A percentile compares a stretch with the other conserved stretches of the same genome.
phyloP scores from a whole-genome alignment of 2,797 vertebrate genomes.

The Tolypeutes matacus region DNA sequence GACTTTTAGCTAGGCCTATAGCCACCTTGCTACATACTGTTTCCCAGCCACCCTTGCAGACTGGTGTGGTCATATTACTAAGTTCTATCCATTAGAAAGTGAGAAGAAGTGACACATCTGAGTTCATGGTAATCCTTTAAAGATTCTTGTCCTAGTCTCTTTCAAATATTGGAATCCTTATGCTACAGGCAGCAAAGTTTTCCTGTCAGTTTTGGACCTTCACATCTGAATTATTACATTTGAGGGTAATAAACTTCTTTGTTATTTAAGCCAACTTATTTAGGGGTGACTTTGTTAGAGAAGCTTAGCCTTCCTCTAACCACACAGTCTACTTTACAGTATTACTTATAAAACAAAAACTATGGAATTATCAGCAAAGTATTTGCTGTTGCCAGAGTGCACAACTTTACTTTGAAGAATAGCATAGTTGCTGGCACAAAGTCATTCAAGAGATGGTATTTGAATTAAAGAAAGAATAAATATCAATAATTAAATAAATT shows the following conservation, averaged over 20 bases:
- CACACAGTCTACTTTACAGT: background rate
- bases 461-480: background rate
- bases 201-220: background rate
- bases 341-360: background rate
- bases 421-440: background rate
- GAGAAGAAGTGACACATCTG: background rate
- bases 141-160: background rate
- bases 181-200: background rate
- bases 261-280: background rate
- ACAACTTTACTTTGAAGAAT: background rate
- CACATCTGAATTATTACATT: background rate
- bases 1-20: no score
- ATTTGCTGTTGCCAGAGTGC: background rate
- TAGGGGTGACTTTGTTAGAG: background rate
- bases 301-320: background rate
- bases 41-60: no score
- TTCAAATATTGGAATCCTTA: background rate
- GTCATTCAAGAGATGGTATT: background rate
- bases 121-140: background rate
- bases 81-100: background rate
- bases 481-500: background rate
- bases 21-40: no score
- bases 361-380: background rate
- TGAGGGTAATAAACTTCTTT: background rate
- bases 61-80: no score